Conservation (phyloP, 2,113 vertebrate species). For the Oostethus manadensis region DNA sequence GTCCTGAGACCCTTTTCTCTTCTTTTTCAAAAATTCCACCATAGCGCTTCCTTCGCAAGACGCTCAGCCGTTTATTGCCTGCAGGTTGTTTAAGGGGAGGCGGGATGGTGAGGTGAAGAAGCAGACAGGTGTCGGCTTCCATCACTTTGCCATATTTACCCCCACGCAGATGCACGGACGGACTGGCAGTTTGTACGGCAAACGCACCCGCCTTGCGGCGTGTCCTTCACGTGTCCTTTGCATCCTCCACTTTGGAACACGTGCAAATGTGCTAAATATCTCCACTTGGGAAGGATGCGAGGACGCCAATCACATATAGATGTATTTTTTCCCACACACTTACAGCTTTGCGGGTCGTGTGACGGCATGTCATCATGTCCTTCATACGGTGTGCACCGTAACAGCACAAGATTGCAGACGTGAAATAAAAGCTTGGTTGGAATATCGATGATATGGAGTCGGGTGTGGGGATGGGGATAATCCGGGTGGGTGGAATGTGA, state of each 20-base stretch:
- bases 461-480: slow-evolving; percentile 47
- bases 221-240: slow-evolving; percentile 74
- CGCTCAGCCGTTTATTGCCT: slow-evolving; percentile 20
- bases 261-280: slow-evolving; percentile 15
- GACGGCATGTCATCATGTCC: slow-evolving; percentile 33
- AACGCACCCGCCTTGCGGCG: background rate
- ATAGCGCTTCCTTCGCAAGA: slow-evolving; percentile 9
- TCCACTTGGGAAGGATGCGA: slow-evolving; percentile 3
- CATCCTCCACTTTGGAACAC: slow-evolving; percentile 27
- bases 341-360: slow-evolving; percentile 34
- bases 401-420: slow-evolving; percentile 10
- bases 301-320: slow-evolving; percentile 3
- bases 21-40: slow-evolving; percentile 23
- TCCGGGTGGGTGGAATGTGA: slow-evolving; percentile 54
- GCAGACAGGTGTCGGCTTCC: slow-evolving; percentile 1
- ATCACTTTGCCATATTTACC: slow-evolving; percentile 1
- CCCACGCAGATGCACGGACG: background rate
- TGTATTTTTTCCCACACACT: slow-evolving; percentile 4
- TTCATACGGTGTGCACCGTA: slow-evolving; percentile 31
- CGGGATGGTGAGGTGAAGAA: background rate
- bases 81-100: slow-evolving; percentile 4
- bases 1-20: slow-evolving; percentile 5
- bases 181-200: background rate
- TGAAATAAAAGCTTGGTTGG: slow-evolving; percentile 55
- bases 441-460: slow-evolving; percentile 43